Evolutionary conservation across 2,113 vertebrate genomes (phyloP), one percentile per base, ranked within the genome.

Genomic region (Mastomys natalensis): DNA sequence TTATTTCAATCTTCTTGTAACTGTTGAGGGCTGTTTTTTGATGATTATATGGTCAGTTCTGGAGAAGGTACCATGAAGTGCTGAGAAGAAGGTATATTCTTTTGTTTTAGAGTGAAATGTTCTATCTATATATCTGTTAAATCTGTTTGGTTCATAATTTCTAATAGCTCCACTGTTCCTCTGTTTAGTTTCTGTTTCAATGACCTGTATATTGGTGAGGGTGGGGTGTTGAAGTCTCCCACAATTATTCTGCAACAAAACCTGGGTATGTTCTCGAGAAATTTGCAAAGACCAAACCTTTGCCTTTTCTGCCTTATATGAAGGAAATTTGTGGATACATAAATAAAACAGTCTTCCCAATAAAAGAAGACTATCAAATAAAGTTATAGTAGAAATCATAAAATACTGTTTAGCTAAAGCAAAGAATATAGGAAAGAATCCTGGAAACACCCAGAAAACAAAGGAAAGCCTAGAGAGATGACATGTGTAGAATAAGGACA

Each of bases 381-480:
- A 0, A 84, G 11, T 64, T 58, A 77, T 45, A 76, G 24, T 73
- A 94, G 40, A 87, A 89, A 45, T 17, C 5, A 12, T 22, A 80
- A 94, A 84, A 89, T 70, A 11, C 43, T 58, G 3, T 64, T 76
- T 34, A 78, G 22, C 16, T 85, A 55, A 4, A 26, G 29, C 89
- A 88, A 94, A 77, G 29, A 45, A 64, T 76, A 70, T 1, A 64
- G 40, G 4, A 90, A 91, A 16, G 16, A 87, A 60, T 70, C 88
- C 43, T 53, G n/a, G 70, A 95, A 26, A 96, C 12, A 88, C 51
- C 37, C 87, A 51, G 43, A 92, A 97, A 60, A 93, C 45, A 96
- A 92, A 97, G 24, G 15, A 89, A 96, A 24, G 24, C 48, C 17
- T 64, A 89, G 40, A 64, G 34, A 93, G 34, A 82, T 85, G 8